Base-by-base conservation (phyloP, 1,140 invertebrate genomes). In the Rhagoletis zephyria region DNA sequence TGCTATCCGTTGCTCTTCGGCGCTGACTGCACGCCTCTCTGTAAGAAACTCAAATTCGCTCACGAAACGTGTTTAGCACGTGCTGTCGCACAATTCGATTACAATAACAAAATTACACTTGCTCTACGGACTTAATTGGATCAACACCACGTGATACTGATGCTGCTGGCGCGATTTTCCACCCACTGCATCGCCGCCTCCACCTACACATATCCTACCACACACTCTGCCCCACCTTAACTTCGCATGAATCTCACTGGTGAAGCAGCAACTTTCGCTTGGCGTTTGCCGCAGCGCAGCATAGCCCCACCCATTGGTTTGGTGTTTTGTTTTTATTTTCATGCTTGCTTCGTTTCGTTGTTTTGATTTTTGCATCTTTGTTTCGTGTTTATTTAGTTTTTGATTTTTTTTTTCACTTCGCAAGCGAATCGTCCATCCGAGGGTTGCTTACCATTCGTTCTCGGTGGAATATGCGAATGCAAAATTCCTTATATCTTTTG, bases 71-170 rank as follows among this genome's bases (percentile, higher is more conserved):
- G 85, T 63, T 42, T 40, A 42, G 64, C 86, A 87, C 86, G 86
- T 87, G 86, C 42, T 81, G 87, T 56, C 30, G 19, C 45, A 81
- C 74, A 74, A 87, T 63, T 87, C 67, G 65, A 87, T 87, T 87
- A 87, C 87, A 74, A 81, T 77, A 77, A 87, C 65, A 74, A 87
- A 77, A n/a, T 87, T 87, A 87, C 67, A 12, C 56, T 87, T 61
- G 45, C 60, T 61, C 45, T 19, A 56, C 30, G 48, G 56, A 19
- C 61, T 87, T 87, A 87, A 87, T 87, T 87, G 67, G 67, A 87
- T 77, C 87, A 87, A 77, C 87, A 77, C 65, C 87, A 87, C 87
- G 87, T 87, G 87, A 61, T 87, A 30, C 60, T 87, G 86, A 30
- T 51, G 61, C 40, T 51, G 61, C 40, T 65, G 86, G 12, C 2